Base-by-base conservation (phyloP, 1,140 invertebrate species). In the Cotesia typhae region DNA sequence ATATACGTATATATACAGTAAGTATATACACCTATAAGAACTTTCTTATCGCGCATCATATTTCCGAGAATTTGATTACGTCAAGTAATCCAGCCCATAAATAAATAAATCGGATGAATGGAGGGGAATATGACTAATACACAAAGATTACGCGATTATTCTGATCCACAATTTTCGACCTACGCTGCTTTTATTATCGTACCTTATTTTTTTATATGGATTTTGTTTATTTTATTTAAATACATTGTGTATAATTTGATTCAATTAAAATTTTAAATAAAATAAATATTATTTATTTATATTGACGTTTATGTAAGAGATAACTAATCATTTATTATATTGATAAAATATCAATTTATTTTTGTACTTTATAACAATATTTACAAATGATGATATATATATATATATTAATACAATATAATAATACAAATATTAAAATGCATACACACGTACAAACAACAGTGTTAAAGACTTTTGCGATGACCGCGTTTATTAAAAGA, bases 61-160 rank as follows among this genome's bases (percentile, higher is more conserved):
- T 82, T 82, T 82, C 81, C 74, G 74, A 76, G 82, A 83, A 84
- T 81, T 81, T 83, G 77, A 84, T 84, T 82, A 82, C 80, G 80
- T 80, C 76, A 76, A 81, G 78, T 80, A 80, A 81, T 79, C 78
- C 81, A 82, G 80, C 79, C 81, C 81, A 84, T 83, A 80, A 83
- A 83, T 83, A 81, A 83, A 83, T 77, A 76, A 75, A 71, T 74
- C 75, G 78, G 75, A 77, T 76, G 79, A 68, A 28, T 51, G 67
- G 51, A 59, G 55, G 55, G 12, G 66, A 64, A 68, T 80, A 81
- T 84, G 77, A 82, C 80, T 82, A 81, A 84, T 75, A 76, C 41
- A 10, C 78, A 67, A 28, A 47, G 81, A 82, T 83, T 82, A 80
- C 81, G 81, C 81, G 78, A 82, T 57, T 28, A 28, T 28, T 61